Percentiles rank a stretch among this genome's conserved stretches.
Conservation (phyloP, 2,797 vertebrate species). For the Ciconia nigra region DNA sequence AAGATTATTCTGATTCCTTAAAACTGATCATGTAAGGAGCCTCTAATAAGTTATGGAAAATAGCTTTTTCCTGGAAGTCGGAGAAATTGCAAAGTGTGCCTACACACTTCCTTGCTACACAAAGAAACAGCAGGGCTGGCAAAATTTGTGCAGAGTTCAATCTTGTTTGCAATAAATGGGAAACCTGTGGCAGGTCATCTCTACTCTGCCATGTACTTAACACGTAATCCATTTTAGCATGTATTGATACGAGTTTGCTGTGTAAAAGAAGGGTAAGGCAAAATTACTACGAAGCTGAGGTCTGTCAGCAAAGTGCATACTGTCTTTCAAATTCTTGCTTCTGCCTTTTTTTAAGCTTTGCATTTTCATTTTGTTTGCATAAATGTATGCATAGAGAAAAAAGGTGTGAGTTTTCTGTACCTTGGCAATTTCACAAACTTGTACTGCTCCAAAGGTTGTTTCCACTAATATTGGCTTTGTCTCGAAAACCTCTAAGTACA, state of each 20-base stretch:
- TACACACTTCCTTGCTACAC: not conserved
- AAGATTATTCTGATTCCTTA: not conserved
- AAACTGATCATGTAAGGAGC: not conserved
- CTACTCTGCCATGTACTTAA: not conserved
- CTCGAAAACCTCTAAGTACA: not conserved
- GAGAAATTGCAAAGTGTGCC: not conserved
- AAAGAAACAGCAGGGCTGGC: not conserved
- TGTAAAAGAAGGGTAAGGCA: not conserved
- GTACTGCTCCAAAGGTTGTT: not conserved
- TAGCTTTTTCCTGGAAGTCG: not conserved
- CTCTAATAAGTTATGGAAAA: not conserved
- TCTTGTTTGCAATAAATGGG: not conserved
- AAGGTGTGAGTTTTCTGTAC: not conserved
- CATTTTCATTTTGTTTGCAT: not conserved
- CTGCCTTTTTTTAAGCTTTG: not conserved
- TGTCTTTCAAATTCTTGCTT: not conserved
- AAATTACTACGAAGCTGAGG: not conserved
- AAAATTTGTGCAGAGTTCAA: not conserved
- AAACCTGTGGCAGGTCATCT: not conserved
- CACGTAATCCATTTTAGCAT: accelerated
- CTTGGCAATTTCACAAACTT: not conserved
- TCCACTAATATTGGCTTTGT: not conserved
- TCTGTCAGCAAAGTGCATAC: not conserved
- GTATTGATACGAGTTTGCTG: not conserved
- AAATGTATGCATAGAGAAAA: not conserved